phyloP scores from a whole-genome alignment of 1,140 invertebrate genomes.

The Drosophila kohkoa region DNA sequence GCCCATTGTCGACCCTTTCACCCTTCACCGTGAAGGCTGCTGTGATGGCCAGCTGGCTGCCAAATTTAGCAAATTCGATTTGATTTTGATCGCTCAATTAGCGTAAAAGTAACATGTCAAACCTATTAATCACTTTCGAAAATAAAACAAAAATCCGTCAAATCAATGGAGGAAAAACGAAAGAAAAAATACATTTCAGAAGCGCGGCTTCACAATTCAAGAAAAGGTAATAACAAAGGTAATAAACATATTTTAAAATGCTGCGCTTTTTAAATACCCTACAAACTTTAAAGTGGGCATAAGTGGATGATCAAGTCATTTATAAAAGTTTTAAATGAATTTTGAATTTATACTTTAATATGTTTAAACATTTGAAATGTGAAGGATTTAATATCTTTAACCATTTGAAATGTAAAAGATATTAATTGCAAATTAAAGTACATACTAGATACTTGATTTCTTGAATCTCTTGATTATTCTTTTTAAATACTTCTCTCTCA shows the following conservation, averaged over 20 bases:
- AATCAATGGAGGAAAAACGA: not conserved
- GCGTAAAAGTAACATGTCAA: constrained; percentile 83
- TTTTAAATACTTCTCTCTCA: not conserved
- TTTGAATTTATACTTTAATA: too few relatives aligned
- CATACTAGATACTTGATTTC: too few relatives aligned
- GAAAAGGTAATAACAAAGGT: not conserved
- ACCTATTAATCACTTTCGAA: constrained; percentile 81
- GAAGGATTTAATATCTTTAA: too few relatives aligned
- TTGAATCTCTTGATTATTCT: too few relatives aligned
- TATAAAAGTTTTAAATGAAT: too few relatives aligned
- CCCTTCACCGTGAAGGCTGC: constrained; percentile 74
- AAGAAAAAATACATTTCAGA: constrained; percentile 25
- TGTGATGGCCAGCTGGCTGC: constrained; percentile 54
- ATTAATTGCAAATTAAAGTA: too few relatives aligned
- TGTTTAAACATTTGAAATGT: too few relatives aligned
- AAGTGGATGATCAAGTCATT: too few relatives aligned
- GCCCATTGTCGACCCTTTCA: constrained; percentile 66
- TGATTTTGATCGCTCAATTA: constrained; percentile 83
- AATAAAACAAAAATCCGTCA: constrained; percentile 34
- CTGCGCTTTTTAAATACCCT: not conserved
- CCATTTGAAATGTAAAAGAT: too few relatives aligned
- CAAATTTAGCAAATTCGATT: constrained; percentile 69
- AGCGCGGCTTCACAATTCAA: constrained; percentile 7
- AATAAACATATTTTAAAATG: constrained; percentile 3
- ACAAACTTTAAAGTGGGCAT: not conserved